These are phyloP conservation scores for Cosmia pyralina DNA, from an alignment of 2,888 invertebrate species.

Conservation along the genomic window DNA sequence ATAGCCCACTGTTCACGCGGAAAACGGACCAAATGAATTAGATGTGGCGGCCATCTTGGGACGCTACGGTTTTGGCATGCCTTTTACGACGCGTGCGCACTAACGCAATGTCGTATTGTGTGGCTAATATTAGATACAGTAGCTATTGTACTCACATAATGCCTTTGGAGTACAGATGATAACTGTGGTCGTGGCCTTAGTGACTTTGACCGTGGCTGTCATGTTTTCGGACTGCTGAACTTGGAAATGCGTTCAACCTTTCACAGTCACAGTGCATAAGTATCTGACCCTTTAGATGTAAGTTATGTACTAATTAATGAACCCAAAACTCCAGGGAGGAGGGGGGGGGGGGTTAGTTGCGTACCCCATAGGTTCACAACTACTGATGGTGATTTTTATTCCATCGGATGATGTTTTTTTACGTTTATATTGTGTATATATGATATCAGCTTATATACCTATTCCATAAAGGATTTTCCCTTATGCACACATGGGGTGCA, in stretches of 20 bases:
- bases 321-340: too few relatives aligned
- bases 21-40: conserved; percentile 67
- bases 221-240: neutral
- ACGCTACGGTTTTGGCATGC: conserved; percentile 62
- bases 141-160: conserved; percentile 62
- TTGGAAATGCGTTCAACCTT: neutral
- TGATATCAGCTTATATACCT: too few relatives aligned
- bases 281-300: too few relatives aligned
- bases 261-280: too few relatives aligned
- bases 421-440: too few relatives aligned
- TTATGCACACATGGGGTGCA: too few relatives aligned
- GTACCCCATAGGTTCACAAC: too few relatives aligned
- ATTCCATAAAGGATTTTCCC: too few relatives aligned
- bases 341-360: too few relatives aligned
- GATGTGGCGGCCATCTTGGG: conserved; percentile 69
- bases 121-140: conserved; percentile 75
- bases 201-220: conserved; percentile 48
- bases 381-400: too few relatives aligned
- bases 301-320: too few relatives aligned
- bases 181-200: conserved; percentile 51
- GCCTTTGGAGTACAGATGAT: conserved; percentile 57
- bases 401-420: too few relatives aligned
- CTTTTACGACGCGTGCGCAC: conserved; percentile 57
- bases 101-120: conserved; percentile 76
- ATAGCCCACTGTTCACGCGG: conserved; percentile 53